Evolutionary conservation across 2,888 invertebrate genomes (phyloP), one percentile per base, ranked within the genome.

Genomic region (Zaprionus obscuricornis): DNA sequence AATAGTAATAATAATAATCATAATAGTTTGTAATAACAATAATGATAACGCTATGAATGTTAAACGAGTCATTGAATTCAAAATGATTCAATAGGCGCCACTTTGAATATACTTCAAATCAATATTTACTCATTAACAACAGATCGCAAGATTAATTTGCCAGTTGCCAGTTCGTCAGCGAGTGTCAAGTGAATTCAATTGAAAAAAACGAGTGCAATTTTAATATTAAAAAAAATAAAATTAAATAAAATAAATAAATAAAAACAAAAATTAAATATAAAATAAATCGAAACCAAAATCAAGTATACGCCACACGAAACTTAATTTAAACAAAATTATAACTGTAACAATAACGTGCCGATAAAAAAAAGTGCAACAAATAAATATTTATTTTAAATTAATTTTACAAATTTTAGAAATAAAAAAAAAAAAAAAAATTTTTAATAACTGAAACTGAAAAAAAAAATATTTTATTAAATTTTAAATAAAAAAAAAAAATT

Each of bases 11-110:
- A 66, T 39, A 58, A 66, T 74, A 58, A 74, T 57, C 49, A 71
- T 71, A 68, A 66, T 72, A 72, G 67, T 67, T 72, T 43, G 50
- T 55, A 54, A 72, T 72, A 71, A 63, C 55, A 46, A 74, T 58
- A 69, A 69, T 74, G 52, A 64, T 65, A 67, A 74, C 51, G 57
- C 60, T 65, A 37, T 67, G 64, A 49, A 68, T 72, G 63, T 36
- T 47, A 47, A 72, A 42, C 68, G 49, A 60, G 60, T 45, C 55
- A 56, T 45, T 60, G 29, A 29, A 46, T 50, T 45, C 56, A 40
- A 68, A 74, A 55, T 60, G 63, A 67, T 56, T 69, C 43, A 60
- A 67, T 72, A 73, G 55, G 60, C 68, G 68, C 60, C 68, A 36
- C 71, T 20, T 26, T 42, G 6, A 34, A 43, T 59, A 59, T 49